These are phyloP conservation scores for Eurystomus glaucurus DNA, from an alignment of 2,797 vertebrate genomes.

Conservation along the genomic window DNA sequence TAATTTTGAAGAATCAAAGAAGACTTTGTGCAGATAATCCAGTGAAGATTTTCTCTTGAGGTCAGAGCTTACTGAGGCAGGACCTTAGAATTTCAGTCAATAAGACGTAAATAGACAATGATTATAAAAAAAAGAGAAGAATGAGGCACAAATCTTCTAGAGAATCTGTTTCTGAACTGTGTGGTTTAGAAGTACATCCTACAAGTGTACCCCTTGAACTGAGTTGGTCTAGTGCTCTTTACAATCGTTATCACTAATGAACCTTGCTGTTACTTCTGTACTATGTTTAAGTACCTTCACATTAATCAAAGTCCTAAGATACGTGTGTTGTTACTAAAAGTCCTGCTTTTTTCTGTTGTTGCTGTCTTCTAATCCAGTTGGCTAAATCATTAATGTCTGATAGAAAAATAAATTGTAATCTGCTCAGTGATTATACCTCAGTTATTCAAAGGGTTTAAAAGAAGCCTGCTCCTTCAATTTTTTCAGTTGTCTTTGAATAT, in stretches of 20 bases:
- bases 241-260: not conserved
- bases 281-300: not conserved
- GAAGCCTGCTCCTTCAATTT: not conserved
- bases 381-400: not conserved
- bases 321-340: not conserved
- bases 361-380: not conserved
- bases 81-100: not conserved
- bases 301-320: not conserved
- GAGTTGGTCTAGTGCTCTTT: not conserved
- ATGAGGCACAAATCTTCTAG: not conserved
- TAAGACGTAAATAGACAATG: not conserved
- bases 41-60: not conserved
- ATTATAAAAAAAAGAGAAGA: not conserved
- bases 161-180: not conserved
- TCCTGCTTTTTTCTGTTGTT: not conserved
- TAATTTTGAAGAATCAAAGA: not conserved
- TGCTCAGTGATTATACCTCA: not conserved
- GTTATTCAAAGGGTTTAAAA: not conserved
- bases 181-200: not conserved
- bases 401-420: not conserved
- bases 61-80: not conserved
- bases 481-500: not conserved
- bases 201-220: not conserved
- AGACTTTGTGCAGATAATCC: not conserved
- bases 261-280: not conserved